phyloP scores from a whole-genome alignment of 1,140 invertebrate species.

The Drosophila lacertosa region DNA sequence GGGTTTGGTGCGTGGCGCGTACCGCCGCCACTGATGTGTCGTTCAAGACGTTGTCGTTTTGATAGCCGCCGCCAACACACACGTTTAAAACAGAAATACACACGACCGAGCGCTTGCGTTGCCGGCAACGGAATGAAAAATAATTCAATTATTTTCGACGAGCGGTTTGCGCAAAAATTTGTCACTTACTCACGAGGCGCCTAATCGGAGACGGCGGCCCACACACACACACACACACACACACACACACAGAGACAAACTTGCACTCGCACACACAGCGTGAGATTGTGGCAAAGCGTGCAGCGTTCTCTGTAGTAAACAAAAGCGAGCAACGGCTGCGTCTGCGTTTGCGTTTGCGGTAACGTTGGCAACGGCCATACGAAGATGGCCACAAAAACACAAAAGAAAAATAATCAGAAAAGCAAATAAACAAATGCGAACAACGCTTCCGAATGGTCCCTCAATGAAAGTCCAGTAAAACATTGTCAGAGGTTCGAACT shows the following conservation, averaged over 20 bases:
- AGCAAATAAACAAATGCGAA: not conserved
- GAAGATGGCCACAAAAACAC: slow-evolving; percentile 62
- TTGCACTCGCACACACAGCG: not conserved
- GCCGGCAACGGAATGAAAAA: slow-evolving; percentile 79
- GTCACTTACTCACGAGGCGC: slow-evolving; percentile 54
- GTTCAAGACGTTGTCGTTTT: not conserved
- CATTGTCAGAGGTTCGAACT: too few species aligned
- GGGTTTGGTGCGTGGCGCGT: slow-evolving; percentile 3
- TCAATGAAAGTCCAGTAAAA: too few species aligned
- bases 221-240: not conserved
- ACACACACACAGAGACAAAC: not conserved
- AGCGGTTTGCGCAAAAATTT: slow-evolving; percentile 48
- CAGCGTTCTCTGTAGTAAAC: slow-evolving; percentile 67
- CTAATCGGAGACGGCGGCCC: slow-evolving; percentile 48
- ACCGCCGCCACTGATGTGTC: slow-evolving; percentile 2
- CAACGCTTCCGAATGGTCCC: too few species aligned
- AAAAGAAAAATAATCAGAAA: not conserved
- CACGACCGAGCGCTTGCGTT: slow-evolving; percentile 76
- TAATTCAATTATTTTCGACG: slow-evolving; percentile 78
- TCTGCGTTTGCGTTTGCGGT: slow-evolving; percentile 24
- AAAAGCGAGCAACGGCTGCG: slow-evolving; percentile 26
- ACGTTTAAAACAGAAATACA: slow-evolving; percentile 28
- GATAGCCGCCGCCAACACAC: slow-evolving; percentile 7
- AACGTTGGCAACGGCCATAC: slow-evolving; percentile 60
- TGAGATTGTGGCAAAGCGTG: slow-evolving; percentile 18